Percentiles rank a stretch among this genome's conserved stretches.
These are phyloP conservation scores for Mesaphorura yosii DNA, from an alignment of 1,140 invertebrate genomes.

Conservation along the genomic window DNA sequence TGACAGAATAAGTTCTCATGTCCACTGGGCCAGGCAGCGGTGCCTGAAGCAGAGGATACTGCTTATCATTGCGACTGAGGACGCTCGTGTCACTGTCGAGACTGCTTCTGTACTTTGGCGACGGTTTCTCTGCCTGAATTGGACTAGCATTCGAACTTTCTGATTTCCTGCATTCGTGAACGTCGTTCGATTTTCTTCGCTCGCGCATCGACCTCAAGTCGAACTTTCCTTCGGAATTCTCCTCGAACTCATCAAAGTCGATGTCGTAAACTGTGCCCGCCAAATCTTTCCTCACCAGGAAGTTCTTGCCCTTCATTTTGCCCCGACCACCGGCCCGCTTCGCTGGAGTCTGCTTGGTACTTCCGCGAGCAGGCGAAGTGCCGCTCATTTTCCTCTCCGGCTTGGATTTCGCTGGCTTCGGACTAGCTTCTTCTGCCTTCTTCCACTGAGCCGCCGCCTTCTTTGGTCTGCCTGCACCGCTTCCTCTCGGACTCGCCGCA, in stretches of 20 bases:
- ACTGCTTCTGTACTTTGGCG: constrained; percentile 21
- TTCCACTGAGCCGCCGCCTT: constrained; percentile 33
- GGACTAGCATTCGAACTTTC: constrained; percentile 20
- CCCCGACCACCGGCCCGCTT: constrained; percentile 50
- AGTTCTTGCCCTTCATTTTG: constrained; percentile 37
- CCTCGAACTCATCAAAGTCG: constrained; percentile 65
- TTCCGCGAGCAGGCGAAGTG: constrained; percentile 27
- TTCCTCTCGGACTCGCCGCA: constrained; percentile 16
- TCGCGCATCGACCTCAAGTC: constrained; percentile 68
- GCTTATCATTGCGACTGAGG: constrained; percentile 9
- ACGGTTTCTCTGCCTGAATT: constrained; percentile 26
- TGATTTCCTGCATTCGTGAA: constrained; percentile 36
- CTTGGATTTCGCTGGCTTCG: constrained; percentile 11
- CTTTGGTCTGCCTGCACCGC: constrained; percentile 48
- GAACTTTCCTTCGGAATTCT: constrained; percentile 50
- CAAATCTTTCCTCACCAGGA: constrained; percentile 39
- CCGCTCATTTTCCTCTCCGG: constrained; percentile 26
- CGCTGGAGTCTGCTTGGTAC: constrained; percentile 26
- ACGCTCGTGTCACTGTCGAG: constrained; percentile 2
- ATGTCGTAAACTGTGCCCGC: constrained; percentile 76
- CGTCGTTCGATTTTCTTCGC: constrained; percentile 60
- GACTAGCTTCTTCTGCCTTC: constrained; percentile 19
- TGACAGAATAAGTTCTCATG: constrained; percentile 67
- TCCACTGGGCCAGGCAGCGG: constrained; percentile 69
- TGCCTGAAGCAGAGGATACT: constrained; percentile 50